Evolutionary conservation across 2,113 vertebrate genomes (phyloP), one percentile per base, ranked within the genome.

Genomic region (Pseudopodoces humilis): DNA sequence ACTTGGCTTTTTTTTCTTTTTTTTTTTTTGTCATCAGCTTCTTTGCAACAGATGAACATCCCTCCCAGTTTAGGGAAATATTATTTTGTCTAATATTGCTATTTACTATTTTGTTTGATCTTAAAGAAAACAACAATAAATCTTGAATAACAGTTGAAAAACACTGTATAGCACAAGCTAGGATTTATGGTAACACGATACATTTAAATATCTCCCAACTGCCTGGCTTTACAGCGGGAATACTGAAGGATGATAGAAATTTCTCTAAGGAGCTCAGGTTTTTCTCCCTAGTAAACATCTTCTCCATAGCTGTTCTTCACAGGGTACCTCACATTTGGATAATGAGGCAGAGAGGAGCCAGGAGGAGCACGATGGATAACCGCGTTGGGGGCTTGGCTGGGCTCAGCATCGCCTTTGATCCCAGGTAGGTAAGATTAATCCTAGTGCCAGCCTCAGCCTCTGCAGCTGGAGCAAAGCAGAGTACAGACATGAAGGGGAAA

Each of bases 181-280:
- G 21, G 18, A 16, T 67, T 77, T 74, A 70, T 0, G 0, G 18
- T 31, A 41, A 69, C 2, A 7, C 18, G 11, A 46, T 23, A 28
- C 1, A 1, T 3, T 24, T 37, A 25, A 53, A 62, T 4, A 62
- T 46, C 31, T 11, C 7, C 37, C 7, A 21, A 19, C 12, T 74
- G 28, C 25, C 43, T 55, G 23, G 39, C 9, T 70, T 86, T 67
- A 41, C 7, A 9, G 19, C 10, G 56, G 44, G 39, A 67, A 35
- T 43, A 43, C 2, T 44, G 64, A 84, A 81, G 37, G 31, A 47
- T 25, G 28, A 39, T 3, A 53, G 22, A 77, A 50, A 21, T 52
- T 47, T 37, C 22, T 59, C 19, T 31, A 59, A 46, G 44, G 13
- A 58, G 9, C 23, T 71, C 35, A 20, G 19, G 15, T 31, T 77